Conservation (phyloP, 1,140 invertebrate species). For the Glomeris maerens region DNA sequence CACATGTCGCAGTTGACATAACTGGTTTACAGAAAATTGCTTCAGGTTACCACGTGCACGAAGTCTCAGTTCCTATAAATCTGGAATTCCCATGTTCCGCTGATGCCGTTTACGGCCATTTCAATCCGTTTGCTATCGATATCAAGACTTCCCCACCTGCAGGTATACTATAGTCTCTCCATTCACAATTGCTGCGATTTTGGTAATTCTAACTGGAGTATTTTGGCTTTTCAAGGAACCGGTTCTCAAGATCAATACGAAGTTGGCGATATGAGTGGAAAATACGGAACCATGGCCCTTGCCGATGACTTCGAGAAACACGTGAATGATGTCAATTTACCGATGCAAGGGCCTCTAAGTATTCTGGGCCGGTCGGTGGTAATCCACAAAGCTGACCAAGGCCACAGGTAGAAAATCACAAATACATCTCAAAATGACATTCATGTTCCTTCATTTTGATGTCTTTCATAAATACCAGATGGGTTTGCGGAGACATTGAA, state of each 20-base stretch:
- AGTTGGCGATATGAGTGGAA: slow-evolving; percentile 77
- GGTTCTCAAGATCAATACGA: slow-evolving; percentile 71
- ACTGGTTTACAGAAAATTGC: slow-evolving; percentile 50
- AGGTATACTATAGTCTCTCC: too few species aligned
- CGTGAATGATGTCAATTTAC: slow-evolving; percentile 70
- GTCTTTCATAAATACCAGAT: too few species aligned
- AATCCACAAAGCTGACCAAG: slow-evolving; percentile 51
- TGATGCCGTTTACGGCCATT: slow-evolving; percentile 61
- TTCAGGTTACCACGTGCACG: slow-evolving; percentile 68
- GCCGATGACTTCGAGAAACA: slow-evolving; percentile 37
- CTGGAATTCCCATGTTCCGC: slow-evolving; percentile 76
- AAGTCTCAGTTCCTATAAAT: slow-evolving; percentile 62
- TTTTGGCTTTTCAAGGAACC: slow-evolving; percentile 24
- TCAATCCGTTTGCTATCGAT: slow-evolving; percentile 49
- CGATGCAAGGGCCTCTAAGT: slow-evolving; percentile 65
- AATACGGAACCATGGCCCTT: slow-evolving; percentile 50
- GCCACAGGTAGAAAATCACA: slow-evolving; percentile 31
- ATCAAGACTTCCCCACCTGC: background rate
- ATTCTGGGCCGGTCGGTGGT: slow-evolving; percentile 78
- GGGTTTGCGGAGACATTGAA: slow-evolving; percentile 70
- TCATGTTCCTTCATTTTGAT: background rate
- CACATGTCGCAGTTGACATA: slow-evolving; percentile 59
- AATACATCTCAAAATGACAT: background rate
- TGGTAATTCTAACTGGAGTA: too few species aligned
- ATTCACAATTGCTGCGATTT: too few species aligned